Evolutionary conservation across 2,888 invertebrate genomes (phyloP), one percentile per base, ranked within the genome.

Genomic region (Ferdinandea cuprea): DNA sequence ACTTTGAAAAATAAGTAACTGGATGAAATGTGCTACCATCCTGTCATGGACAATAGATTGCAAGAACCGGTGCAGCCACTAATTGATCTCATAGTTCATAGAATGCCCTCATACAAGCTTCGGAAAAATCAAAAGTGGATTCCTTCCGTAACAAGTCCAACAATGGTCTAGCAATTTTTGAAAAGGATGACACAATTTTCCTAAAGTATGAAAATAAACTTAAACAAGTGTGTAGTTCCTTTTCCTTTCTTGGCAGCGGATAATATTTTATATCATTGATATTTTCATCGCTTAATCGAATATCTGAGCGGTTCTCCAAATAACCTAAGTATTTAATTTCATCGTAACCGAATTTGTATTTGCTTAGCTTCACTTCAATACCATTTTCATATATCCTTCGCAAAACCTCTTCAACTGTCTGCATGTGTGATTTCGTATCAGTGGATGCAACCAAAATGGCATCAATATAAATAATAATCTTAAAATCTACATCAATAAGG

Each of bases 1-100:
- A 87, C 74, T 87, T 86, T 19, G 87, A 88, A 71, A 89, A 89
- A 69, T 86, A 89, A 35, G 86, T 87, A 5, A 89, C 86, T 1
- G 89, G 88, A 54, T 87, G 87, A 6, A 87, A 81, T 35, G 80
- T 79, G 0, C 63, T 69, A 69, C 87, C 87, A 6, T 87, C 85
- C 35, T 72, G 74, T 85, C 78, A 5, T 40, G 32, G 59, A 46
- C 88, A 81, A 72, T 87, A 90, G 3, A 89, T 71, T 3, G 87
- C 84, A 13, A 89, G 71, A 15, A 88, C 85, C n/a, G 86, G 87
- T 7, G 85, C 15, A 7, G 68, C 30, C 6, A 78, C 19, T 13
- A 86, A 13, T 40, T 35, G 59, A 19, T 30, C 30, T 13, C 13
- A 19, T 11, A 83, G 19, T 3, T 40, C 17, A 9, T 73, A 11